Evolutionary conservation across 2,797 vertebrate species (phyloP), one percentile per base, ranked within the genome.

Genomic region (Stomatorhinus walkeri): DNA sequence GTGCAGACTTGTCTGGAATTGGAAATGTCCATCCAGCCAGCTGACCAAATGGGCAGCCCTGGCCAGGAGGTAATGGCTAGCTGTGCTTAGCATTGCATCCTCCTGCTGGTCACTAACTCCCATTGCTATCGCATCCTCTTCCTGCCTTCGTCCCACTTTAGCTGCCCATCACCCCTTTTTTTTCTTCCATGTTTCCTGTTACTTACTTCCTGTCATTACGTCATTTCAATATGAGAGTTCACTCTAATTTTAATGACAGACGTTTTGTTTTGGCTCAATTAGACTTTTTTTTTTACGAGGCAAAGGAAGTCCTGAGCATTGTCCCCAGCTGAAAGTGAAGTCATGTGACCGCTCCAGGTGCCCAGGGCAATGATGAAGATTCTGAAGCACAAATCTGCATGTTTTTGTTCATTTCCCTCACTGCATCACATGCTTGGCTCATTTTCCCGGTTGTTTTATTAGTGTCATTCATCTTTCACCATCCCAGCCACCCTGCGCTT

Each of bases 171-270:
- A 10, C 28, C 3, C 40, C 12, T 43, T 85, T 85, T 68, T 52
- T 84, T 40, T 52, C n/a, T 64, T 64, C 14, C 52, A 85, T 40
- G 16, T 89, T 68, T 89, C 52, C 88, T 85, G 81, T 64, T 32
- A 85, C n/a, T n/a, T 14, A 64, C 86, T 10, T 43, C 32, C n/a
- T 64, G 36, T 87, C 12, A 2, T 5, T 54, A 28, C 12, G 40
- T 64, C 59, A 19, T 36, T 4, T 68, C 22, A 19, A 40, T 16
- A 32, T 68, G 22, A 85, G 56, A 68, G 88, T 19, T 51, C 46
- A 22, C 72, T 88, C 51, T 76, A 48, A 9, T 91, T 43, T 87
- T 81, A 56, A 79, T 36, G 19, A 7, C n/a, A 1, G 64, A 36
- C 10, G 28, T 72, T 64, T 64, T 52, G 36, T 22, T 48, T 51